Conservation (phyloP, 2,797 vertebrate genomes). For the Hydrophis major region DNA sequence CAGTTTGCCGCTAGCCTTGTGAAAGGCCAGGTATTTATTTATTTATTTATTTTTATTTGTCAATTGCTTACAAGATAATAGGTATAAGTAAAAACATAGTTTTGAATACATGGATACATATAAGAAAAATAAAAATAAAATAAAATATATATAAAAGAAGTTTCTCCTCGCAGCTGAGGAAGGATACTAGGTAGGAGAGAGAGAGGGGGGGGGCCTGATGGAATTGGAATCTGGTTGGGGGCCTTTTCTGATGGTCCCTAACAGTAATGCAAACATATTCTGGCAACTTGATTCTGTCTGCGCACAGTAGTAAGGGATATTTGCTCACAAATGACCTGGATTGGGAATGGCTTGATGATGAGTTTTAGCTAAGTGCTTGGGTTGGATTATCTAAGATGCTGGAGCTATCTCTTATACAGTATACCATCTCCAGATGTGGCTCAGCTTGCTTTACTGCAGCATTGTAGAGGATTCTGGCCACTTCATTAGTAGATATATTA, state of each 20-base stretch:
- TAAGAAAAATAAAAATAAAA: too few species aligned
- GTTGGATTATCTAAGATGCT: neutral
- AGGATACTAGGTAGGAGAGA: neutral
- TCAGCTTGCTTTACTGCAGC: neutral
- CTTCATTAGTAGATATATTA: neutral
- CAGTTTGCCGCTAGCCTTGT: conserved; percentile 98
- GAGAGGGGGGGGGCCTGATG: neutral
- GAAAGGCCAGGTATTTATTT: conserved; percentile 88
- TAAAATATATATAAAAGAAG: conserved; percentile 60
- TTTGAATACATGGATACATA: too few species aligned
- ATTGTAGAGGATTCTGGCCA: neutral
- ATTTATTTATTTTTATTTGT: too few species aligned
- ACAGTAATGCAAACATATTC: neutral
- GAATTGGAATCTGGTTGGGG: rapidly evolving
- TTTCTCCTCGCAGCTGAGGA: neutral
- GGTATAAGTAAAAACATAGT: too few species aligned
- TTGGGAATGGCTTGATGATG: neutral
- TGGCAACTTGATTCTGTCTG: neutral
- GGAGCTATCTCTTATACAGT: neutral
- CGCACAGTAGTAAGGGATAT: neutral
- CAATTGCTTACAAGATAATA: too few species aligned
- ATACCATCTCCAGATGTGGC: neutral
- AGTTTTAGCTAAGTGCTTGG: neutral
- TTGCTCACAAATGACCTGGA: too few species aligned
- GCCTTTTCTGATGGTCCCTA: neutral